phyloP scores from a whole-genome alignment of 2,797 vertebrate genomes.

The Pangasius krempfi region DNA sequence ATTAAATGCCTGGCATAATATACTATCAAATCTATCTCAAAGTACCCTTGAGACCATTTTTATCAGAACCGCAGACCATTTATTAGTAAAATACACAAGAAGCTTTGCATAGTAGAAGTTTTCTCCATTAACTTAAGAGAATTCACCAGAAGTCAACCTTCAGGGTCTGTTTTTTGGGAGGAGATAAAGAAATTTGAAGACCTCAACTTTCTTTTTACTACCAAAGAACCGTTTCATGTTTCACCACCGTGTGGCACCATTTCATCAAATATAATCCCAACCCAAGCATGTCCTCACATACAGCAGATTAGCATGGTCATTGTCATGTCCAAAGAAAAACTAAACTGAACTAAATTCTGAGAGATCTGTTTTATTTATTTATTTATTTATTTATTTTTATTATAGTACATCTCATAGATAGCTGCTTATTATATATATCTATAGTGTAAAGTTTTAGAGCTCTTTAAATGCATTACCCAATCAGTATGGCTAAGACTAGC shows the following conservation, averaged over 20 bases:
- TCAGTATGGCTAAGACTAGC: background rate
- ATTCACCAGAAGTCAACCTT: background rate
- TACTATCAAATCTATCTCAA: background rate
- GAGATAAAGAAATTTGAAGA: background rate
- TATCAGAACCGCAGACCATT: background rate
- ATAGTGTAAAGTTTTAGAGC: background rate
- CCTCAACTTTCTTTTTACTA: background rate
- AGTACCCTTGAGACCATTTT: background rate
- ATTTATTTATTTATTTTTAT: background rate
- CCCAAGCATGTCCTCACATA: background rate
- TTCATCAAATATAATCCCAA: slow-evolving; percentile 30
- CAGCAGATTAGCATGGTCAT: background rate
- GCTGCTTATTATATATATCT: background rate
- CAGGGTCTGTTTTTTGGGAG: background rate
- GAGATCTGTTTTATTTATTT: background rate
- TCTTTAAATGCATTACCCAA: background rate
- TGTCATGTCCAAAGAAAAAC: background rate
- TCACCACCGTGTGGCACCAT: slow-evolving; percentile 53
- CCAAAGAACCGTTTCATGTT: background rate
- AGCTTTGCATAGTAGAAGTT: background rate
- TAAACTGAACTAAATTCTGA: background rate
- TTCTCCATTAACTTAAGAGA: background rate
- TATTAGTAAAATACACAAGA: background rate
- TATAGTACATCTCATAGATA: background rate
- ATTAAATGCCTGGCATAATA: background rate